These are phyloP conservation scores for Alloscopus bannaensis DNA, from an alignment of 2,888 invertebrate species.

Conservation along the genomic window DNA sequence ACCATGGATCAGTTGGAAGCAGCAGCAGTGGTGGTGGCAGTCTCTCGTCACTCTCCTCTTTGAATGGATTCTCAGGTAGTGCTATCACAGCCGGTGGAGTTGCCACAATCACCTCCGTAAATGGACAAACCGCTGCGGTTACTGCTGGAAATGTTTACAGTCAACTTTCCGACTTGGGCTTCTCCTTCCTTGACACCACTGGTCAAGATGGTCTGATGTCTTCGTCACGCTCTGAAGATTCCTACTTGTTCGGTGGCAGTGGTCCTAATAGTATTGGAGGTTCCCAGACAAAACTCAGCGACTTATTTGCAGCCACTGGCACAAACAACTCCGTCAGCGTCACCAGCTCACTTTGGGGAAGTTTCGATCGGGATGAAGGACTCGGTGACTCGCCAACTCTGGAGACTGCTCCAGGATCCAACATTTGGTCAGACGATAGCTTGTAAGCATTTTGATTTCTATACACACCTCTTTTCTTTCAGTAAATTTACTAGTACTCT, in stretches of 20 bases:
- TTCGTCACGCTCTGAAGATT: constrained; percentile 70
- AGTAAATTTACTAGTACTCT: constrained; percentile 31
- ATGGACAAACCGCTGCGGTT: constrained; percentile 46
- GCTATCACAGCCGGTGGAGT: constrained; percentile 27
- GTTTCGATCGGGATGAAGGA: constrained; percentile 89
- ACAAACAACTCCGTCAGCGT: constrained; percentile 67
- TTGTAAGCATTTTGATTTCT: constrained; percentile 49
- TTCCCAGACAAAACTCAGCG: constrained; percentile 70
- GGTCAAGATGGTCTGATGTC: constrained; percentile 67
- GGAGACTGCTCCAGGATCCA: constrained; percentile 83
- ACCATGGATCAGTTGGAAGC: constrained; percentile 66
- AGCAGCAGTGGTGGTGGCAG: constrained; percentile 71
- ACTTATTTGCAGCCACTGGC: constrained; percentile 65
- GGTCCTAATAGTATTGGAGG: constrained; percentile 70
- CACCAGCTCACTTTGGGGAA: constrained; percentile 75
- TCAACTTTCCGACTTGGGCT: constrained; percentile 66
- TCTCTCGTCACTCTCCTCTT: constrained; percentile 69
- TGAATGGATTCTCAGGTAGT: constrained; percentile 70
- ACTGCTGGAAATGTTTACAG: constrained; percentile 57
- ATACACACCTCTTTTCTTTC: constrained; percentile 16
- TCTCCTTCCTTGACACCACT: constrained; percentile 65
- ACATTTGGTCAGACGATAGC: constrained; percentile 74
- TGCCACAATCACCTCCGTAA: constrained; percentile 37
- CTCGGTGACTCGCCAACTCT: constrained; percentile 91
- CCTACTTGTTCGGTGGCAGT: constrained; percentile 70